Evolutionary conservation across 2,797 vertebrate genomes (phyloP).

Genomic region (Australoheros facetus): DNA sequence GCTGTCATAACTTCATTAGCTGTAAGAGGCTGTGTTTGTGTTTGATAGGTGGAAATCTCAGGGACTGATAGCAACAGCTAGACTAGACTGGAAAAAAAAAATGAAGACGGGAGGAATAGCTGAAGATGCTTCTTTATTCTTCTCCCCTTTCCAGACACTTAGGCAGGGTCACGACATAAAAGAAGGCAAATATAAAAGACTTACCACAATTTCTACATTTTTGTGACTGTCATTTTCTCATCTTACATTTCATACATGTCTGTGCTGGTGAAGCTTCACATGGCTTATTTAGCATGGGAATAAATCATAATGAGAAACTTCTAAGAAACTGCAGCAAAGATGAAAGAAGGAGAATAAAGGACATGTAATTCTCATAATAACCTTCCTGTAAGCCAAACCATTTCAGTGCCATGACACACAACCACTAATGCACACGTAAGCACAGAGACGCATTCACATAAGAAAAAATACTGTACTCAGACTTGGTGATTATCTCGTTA

Average conservation of each 20-base stretch:
- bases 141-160: slow-evolving; percentile 39
- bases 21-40: slow-evolving; percentile 58
- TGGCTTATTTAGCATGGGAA: slow-evolving; percentile 68
- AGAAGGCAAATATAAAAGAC: slow-evolving; percentile 42
- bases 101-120: slow-evolving; percentile 60
- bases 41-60: slow-evolving; percentile 53
- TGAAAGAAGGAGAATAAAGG: slow-evolving; percentile 62
- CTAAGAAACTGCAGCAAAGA: slow-evolving; percentile 52
- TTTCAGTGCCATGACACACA: slow-evolving; percentile 42
- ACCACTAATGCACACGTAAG: slow-evolving; percentile 39
- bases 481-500: slow-evolving; percentile 52
- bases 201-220: slow-evolving; percentile 26
- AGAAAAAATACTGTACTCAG: slow-evolving; percentile 32
- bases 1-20: slow-evolving; percentile 56
- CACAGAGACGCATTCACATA: slow-evolving; percentile 15
- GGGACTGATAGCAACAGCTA: slow-evolving; percentile 27
- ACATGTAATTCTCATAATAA: slow-evolving; percentile 67
- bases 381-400: slow-evolving; percentile 55
- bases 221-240: slow-evolving; percentile 49
- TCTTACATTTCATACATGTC: slow-evolving; percentile 68
- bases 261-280: slow-evolving; percentile 64
- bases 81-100: slow-evolving; percentile 33
- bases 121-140: slow-evolving; percentile 16
- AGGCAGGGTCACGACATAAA: slow-evolving; percentile 23
- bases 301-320: slow-evolving; percentile 66